Percentiles rank a stretch among this genome's conserved stretches.
Conservation (phyloP, 2,113 vertebrate genomes). For the Psettodes erumei region DNA sequence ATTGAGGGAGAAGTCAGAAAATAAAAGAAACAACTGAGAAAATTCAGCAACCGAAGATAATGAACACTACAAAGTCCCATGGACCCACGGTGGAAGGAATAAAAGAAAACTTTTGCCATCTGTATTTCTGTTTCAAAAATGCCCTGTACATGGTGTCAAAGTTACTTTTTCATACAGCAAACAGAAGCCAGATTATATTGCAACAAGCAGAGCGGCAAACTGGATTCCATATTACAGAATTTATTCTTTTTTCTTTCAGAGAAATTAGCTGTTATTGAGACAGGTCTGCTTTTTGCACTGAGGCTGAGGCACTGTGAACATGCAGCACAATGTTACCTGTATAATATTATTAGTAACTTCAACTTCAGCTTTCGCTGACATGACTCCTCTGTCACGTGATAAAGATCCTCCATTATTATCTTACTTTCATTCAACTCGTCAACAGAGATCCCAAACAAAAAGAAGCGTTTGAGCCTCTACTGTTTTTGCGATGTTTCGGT, state of each 20-base stretch:
- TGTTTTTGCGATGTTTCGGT: constrained; percentile 16
- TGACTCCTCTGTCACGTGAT: neutral
- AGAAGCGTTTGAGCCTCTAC: neutral
- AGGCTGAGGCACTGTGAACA: neutral
- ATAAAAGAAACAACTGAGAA: constrained; percentile 20
- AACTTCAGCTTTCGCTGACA: neutral
- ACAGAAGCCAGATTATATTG: neutral
- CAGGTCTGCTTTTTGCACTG: neutral
- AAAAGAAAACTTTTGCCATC: neutral
- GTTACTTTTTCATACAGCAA: neutral
- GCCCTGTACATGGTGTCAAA: neutral
- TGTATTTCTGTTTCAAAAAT: constrained; percentile 11
- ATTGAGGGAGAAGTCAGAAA: neutral
- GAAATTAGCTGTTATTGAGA: neutral
- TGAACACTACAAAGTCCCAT: neutral
- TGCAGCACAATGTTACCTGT: neutral
- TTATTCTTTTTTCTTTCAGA: neutral
- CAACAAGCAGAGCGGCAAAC: neutral
- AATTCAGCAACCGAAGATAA: constrained; percentile 20
- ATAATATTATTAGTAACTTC: neutral
- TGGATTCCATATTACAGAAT: neutral
- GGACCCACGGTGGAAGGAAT: neutral
- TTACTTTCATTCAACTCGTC: neutral
- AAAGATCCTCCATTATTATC: too few species aligned
- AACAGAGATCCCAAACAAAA: constrained; percentile 4